phyloP scores from a whole-genome alignment of 2,113 vertebrate species.

The Phrynosoma platyrhinos region DNA sequence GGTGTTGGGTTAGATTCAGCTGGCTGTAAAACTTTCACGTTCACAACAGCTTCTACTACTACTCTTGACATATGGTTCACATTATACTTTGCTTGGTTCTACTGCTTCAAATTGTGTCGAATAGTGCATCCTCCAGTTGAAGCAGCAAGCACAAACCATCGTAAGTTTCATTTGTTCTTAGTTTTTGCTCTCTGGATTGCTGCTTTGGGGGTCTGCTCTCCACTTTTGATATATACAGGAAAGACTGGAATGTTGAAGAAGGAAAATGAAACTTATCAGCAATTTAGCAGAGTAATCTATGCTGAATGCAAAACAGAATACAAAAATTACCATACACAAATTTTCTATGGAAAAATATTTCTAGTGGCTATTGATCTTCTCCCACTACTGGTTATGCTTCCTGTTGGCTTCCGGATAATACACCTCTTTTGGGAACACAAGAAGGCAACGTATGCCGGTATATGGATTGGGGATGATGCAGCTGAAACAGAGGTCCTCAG shows the following conservation, averaged over 20 bases:
- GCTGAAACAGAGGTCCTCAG: slow-evolving; percentile 67
- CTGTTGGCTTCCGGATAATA: slow-evolving; percentile 62
- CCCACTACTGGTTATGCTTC: slow-evolving; percentile 61
- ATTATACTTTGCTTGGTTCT: slow-evolving; percentile 57
- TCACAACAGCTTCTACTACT: slow-evolving; percentile 49
- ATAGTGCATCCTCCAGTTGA: slow-evolving; percentile 52
- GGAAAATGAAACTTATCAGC: slow-evolving; percentile 33
- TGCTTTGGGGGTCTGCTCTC: slow-evolving; percentile 47
- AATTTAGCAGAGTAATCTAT: slow-evolving; percentile 48
- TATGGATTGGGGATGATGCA: slow-evolving; percentile 73
- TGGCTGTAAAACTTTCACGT: slow-evolving; percentile 64
- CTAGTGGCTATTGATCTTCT: slow-evolving; percentile 62
- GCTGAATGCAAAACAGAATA: slow-evolving; percentile 38
- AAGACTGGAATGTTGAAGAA: slow-evolving; percentile 14
- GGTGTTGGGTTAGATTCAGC: slow-evolving; percentile 56
- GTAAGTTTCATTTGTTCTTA: slow-evolving; percentile 52
- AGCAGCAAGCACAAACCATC: slow-evolving; percentile 31
- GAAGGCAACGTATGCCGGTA: slow-evolving; percentile 61
- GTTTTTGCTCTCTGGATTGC: slow-evolving; percentile 58
- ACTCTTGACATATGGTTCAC: slow-evolving; percentile 69
- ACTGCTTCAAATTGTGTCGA: slow-evolving; percentile 54
- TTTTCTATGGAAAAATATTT: slow-evolving; percentile 70
- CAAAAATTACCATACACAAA: slow-evolving; percentile 51
- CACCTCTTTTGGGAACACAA: slow-evolving; percentile 59
- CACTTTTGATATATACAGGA: slow-evolving; percentile 58